phyloP scores from a whole-genome alignment of 1,140 invertebrate genomes.

The Drosophila busckii region DNA sequence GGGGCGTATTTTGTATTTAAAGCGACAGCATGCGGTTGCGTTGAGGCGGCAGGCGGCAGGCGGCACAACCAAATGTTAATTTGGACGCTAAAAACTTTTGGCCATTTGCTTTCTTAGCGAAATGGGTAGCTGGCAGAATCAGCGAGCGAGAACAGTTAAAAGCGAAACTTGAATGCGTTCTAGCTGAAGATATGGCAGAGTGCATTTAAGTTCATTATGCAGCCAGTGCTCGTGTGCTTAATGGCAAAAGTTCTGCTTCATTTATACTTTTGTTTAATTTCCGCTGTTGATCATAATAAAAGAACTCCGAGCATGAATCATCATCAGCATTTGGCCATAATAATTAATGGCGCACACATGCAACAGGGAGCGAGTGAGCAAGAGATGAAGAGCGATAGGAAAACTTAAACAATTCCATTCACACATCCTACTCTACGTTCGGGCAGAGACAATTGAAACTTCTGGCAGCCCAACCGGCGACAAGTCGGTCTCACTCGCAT shows the following conservation, averaged over 20 bases:
- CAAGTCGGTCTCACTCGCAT: conserved; percentile 49
- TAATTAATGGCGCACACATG: conserved; percentile 62
- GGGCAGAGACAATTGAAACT: conserved; percentile 67
- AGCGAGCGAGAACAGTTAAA: background rate
- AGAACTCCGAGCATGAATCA: conserved; percentile 23
- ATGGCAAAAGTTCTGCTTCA: conserved; percentile 38
- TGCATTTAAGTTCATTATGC: conserved; percentile 6
- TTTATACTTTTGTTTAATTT: conserved; percentile 26
- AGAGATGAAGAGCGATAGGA: conserved; percentile 35
- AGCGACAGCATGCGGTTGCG: conserved; percentile 2
- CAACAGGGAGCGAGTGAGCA: conserved; percentile 49
- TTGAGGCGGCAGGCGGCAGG: conserved; percentile 17
- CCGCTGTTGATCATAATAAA: background rate
- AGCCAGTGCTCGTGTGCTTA: too few species aligned
- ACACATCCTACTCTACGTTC: conserved; percentile 69
- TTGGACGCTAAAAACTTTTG: conserved; percentile 51
- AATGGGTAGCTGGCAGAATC: conserved; percentile 19
- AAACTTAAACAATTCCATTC: conserved; percentile 69
- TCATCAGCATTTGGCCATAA: conserved; percentile 43
- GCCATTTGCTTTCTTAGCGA: conserved; percentile 53
- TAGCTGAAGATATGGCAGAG: background rate
- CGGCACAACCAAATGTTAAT: conserved; percentile 53
- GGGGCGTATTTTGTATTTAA: too few species aligned
- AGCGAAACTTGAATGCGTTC: background rate
- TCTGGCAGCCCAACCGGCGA: conserved; percentile 40